Evolutionary conservation across 2,113 vertebrate genomes (phyloP).

Genomic region (Callionymus lyra): DNA sequence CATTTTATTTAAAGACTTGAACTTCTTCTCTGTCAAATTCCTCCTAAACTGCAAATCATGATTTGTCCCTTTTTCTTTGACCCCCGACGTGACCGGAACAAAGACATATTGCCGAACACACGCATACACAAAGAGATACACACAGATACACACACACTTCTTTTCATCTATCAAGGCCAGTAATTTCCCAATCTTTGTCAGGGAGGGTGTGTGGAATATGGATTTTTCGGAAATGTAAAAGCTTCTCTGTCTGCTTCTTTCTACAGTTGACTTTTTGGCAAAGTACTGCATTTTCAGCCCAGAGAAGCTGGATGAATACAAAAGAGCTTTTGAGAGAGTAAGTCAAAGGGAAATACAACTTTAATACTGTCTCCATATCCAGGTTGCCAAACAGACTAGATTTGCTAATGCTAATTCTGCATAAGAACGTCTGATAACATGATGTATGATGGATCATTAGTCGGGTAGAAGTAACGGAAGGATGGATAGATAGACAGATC

Average conservation of each 20-base stretch:
- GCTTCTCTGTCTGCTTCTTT: constrained; percentile 39
- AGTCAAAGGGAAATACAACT: constrained; percentile 69
- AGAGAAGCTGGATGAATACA: constrained; percentile 83
- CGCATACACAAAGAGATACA: constrained; percentile 23
- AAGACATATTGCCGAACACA: constrained; percentile 42
- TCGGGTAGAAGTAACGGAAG: no score
- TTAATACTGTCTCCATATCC: constrained; percentile 29
- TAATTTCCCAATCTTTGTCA: no score
- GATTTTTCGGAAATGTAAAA: constrained; percentile 7
- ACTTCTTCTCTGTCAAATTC: no score
- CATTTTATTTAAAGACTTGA: constrained; percentile 4
- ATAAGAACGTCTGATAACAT: background rate
- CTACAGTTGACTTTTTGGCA: constrained; percentile 86
- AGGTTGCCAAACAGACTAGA: no score
- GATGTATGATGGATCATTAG: no score
- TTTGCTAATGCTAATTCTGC: no score
- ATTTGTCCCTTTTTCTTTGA: constrained; percentile 15
- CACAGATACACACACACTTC: constrained; percentile 6
- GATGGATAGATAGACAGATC: background rate
- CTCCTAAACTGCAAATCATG: no score
- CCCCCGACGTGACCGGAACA: constrained; percentile 18
- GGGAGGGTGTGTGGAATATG: background rate
- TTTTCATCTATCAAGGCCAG: no score
- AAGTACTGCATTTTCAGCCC: constrained; percentile 85
- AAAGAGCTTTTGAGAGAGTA: constrained; percentile 87